Percentiles rank a stretch among this genome's conserved stretches.
Evolutionary conservation across 2,888 invertebrate genomes (phyloP).

Genomic region (Trissolcus japonicus): DNA sequence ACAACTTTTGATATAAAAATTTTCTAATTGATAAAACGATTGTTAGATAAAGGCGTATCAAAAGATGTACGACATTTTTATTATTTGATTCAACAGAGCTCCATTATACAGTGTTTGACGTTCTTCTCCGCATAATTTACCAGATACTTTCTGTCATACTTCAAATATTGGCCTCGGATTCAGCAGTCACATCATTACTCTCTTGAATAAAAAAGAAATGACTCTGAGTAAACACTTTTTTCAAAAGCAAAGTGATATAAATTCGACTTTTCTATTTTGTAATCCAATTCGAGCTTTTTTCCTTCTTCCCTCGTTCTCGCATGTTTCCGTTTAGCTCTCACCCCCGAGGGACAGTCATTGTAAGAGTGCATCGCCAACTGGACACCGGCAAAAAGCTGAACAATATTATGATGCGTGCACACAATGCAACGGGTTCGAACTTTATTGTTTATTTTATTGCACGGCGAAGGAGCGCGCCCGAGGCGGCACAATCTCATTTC

Average conservation of each 20-base stretch:
- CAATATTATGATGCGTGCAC: conserved; percentile 61
- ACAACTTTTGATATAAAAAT: too few species aligned
- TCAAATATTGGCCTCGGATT: conserved; percentile 18
- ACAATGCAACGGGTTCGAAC: conserved; percentile 65
- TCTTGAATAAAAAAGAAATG: conserved; percentile 20
- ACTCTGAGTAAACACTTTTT: conserved; percentile 24
- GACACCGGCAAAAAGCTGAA: conserved; percentile 58
- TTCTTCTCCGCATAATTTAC: not conserved
- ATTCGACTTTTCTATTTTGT: conserved; percentile 45
- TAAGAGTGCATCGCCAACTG: conserved; percentile 32
- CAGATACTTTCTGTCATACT: conserved; percentile 5
- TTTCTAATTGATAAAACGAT: too few species aligned
- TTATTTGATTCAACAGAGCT: not conserved
- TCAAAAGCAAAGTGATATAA: conserved; percentile 31
- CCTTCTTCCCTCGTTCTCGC: conserved; percentile 5
- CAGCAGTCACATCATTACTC: conserved; percentile 15
- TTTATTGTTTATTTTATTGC: conserved; percentile 72
- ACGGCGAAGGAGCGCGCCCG: conserved; percentile 58
- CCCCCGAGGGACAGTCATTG: conserved; percentile 42
- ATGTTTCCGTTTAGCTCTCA: conserved; percentile 24
- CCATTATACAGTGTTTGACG: not conserved
- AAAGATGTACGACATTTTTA: not conserved
- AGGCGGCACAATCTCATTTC: conserved; percentile 55
- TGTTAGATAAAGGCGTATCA: too few species aligned
- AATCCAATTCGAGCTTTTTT: conserved; percentile 28